phyloP scores from a whole-genome alignment of 2,113 vertebrate genomes.

The Otolemur garnettii region DNA sequence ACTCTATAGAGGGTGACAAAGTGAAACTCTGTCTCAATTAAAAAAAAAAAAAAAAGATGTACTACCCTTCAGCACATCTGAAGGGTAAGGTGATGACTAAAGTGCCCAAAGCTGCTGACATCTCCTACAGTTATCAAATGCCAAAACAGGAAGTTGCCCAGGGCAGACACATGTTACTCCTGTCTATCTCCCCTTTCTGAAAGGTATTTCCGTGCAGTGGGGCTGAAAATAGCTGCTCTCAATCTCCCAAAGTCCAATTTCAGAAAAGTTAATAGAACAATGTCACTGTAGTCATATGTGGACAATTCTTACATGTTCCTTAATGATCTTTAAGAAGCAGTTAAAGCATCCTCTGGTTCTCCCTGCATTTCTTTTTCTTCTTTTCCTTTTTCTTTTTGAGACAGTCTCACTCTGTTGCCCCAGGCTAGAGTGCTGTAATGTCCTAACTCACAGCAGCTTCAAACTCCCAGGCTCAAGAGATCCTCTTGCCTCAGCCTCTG shows the following conservation, averaged over 20 bases:
- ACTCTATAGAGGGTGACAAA: too few relatives aligned
- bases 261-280: conserved; percentile 39
- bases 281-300: not conserved
- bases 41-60: too few relatives aligned
- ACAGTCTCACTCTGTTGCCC: too few relatives aligned
- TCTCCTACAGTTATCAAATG: not conserved
- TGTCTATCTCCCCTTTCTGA: not conserved
- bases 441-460: too few relatives aligned
- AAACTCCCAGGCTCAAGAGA: too few relatives aligned
- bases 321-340: not conserved
- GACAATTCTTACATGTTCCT: not conserved
- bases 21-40: too few relatives aligned
- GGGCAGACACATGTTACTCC: not conserved
- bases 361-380: conserved; percentile 8
- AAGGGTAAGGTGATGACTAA: not conserved
- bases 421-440: too few relatives aligned
- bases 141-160: conserved; percentile 35
- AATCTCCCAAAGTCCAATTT: not conserved
- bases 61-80: not conserved
- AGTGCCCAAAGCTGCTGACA: not conserved
- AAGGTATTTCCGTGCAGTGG: not conserved
- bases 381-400: not conserved
- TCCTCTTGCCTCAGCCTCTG: too few relatives aligned
- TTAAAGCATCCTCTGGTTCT: conserved; percentile 20
- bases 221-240: conserved; percentile 62